Evolutionary conservation across 2,113 vertebrate species (phyloP), one percentile per base, ranked within the genome.

Genomic region (Podiceps cristatus): DNA sequence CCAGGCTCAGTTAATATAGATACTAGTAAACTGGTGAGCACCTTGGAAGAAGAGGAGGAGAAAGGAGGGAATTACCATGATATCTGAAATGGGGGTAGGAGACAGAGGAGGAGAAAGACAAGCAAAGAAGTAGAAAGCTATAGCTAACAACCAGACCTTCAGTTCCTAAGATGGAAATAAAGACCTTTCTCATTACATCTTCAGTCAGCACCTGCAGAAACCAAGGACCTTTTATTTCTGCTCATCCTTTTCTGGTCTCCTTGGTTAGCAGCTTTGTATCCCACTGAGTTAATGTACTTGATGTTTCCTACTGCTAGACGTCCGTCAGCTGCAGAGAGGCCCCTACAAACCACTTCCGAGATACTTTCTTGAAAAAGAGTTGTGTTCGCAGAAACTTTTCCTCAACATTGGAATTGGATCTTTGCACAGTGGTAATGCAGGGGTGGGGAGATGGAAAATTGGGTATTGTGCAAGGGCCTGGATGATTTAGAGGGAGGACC

Each of bases 401-500:
- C 64, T 84, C 44, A 16, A 25, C 5, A 5, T 44, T 35, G 14
- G 42, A 47, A n/a, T 15, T 80, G 13, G 7, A 33, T 79, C 24
- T 76, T 88, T 79, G 66, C 14, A 42, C 15, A 40, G 40, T 25
- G 24, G 23, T 31, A 58, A 3, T 42, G 23, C 42, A 63, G 50
- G 33, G 25, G 9, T 29, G 29, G 23, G n/a, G 7, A 73, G n/a
- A 76, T 53, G 64, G 53, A 55, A 79, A 59, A 63, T n/a, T 10
- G 22, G n/a, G 58, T 49, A 42, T 31, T 5, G 4, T 45, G 40
- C 23, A 88, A 56, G 49, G 31, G 17, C 85, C 55, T 58, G 24
- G n/a, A 79, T 96, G 90, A 97, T 97, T 96, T 93, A 95, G 45
- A 67, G 84, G 50, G 64, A 91, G 37, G 31, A 91, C 52, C 33